These are phyloP conservation scores for Holcopasites calliopsidis DNA, from an alignment of 1,140 invertebrate species.

Conservation along the genomic window DNA sequence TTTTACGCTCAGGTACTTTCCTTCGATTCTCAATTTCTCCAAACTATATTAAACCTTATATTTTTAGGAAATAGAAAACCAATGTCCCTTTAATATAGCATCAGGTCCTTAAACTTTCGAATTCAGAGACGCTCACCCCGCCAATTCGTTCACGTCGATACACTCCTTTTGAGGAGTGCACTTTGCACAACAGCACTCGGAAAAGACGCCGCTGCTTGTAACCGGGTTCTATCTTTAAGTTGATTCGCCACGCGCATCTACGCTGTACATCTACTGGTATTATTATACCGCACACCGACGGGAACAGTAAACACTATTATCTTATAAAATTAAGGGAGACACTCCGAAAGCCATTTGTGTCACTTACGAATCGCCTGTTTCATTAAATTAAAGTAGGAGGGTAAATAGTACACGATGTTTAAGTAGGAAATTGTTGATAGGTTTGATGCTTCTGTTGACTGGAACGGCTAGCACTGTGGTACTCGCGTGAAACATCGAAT, in stretches of 20 bases:
- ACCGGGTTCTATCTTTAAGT: not conserved
- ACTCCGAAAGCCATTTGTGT: not conserved
- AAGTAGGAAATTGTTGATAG: no score
- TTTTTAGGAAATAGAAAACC: no score
- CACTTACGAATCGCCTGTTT: no score
- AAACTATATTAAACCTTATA: no score
- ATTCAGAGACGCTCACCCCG: not conserved
- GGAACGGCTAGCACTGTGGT: no score
- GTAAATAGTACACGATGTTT: no score
- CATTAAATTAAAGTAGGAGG: no score
- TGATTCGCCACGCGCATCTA: not conserved
- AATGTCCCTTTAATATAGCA: no score
- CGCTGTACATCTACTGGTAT: no score
- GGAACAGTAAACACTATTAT: not conserved
- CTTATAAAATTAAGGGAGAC: not conserved
- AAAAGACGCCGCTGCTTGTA: not conserved
- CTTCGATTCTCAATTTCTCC: not conserved
- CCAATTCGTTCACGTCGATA: constrained; percentile 2
- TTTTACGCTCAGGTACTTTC: not conserved
- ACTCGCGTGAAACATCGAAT: no score
- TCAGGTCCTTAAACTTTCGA: not conserved
- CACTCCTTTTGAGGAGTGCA: not conserved
- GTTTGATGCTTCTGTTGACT: no score
- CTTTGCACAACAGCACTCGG: not conserved
- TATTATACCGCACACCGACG: no score